A percentile compares a stretch with the other conserved stretches of the same genome.
phyloP scores from a whole-genome alignment of 2,113 vertebrate species.

The Rhea americana region DNA sequence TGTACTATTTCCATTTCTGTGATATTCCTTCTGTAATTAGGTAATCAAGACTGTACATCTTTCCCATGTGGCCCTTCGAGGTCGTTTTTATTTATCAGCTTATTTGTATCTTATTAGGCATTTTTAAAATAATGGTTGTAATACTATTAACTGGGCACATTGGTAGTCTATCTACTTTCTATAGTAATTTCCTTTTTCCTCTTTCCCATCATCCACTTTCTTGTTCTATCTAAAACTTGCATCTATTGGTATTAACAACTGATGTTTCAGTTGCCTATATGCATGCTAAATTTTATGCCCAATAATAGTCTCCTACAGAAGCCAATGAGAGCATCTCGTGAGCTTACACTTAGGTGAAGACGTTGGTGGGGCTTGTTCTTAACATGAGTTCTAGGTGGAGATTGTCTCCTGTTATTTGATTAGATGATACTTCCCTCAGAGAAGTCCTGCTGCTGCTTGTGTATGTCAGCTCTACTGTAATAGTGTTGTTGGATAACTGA shows the following conservation, averaged over 20 bases:
- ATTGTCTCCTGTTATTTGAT: neutral
- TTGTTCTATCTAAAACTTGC: conserved; percentile 24
- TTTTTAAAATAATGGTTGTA: neutral
- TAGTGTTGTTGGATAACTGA: neutral
- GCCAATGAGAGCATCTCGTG: accelerated
- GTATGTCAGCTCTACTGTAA: neutral
- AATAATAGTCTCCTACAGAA: neutral
- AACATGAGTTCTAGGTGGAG: accelerated
- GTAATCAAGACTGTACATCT: conserved; percentile 29
- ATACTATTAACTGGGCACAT: neutral
- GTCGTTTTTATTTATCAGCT: conserved; percentile 51
- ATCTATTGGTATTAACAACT: conserved; percentile 5
- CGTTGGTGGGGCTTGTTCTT: neutral
- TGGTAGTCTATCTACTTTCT: neutral
- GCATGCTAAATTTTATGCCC: neutral
- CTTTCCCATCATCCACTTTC: neutral
- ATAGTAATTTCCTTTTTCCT: conserved; percentile 32
- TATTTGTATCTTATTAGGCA: conserved; percentile 20
- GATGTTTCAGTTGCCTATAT: neutral
- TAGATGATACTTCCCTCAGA: neutral
- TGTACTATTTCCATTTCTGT: conserved; percentile 48
- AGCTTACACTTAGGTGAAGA: neutral
- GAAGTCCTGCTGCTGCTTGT: neutral
- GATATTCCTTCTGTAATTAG: conserved; percentile 51
- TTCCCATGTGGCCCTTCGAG: conserved; percentile 13